Evolutionary conservation across 2,888 invertebrate genomes (phyloP), one percentile per base, ranked within the genome.

Genomic region (Gari tellinella): DNA sequence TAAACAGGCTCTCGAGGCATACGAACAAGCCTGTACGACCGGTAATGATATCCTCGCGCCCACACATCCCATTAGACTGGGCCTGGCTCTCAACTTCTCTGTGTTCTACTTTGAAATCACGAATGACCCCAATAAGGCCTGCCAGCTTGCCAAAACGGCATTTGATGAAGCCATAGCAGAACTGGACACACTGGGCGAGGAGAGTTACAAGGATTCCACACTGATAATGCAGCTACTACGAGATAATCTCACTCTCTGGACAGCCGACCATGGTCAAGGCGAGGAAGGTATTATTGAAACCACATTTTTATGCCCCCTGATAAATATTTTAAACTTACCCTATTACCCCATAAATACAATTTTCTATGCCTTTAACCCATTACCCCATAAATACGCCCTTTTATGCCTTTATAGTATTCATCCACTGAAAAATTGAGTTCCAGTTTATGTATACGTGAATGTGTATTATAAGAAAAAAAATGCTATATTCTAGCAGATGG

Each of bases 61-160:
- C 88, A 99, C 99, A 92, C 98, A 99, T 94, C 99, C 99, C 92
- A 99, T 99, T 94, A 95, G 99, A 93, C 96, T 99, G 93, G 99
- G 99, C 92, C 95, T 99, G 93, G 99, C 99, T 90, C 95, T 99
- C 94, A 99, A 99, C 96, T 99, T 98, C 95, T 99, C 99, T 92
- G 99, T 99, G 93, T 99, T 99, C 95, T 99, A 98, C 96, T 99
- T 99, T 94, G 99, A 99, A 96, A 99, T 99, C 93, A 96, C 97
- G 94, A 98, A 98, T 95, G 97, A 98, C 92, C 98, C 98, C 92
- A 97, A 97, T 93, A 95, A 97, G 94, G 99, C 99, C 94, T 99
- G 99, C 94, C 97, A 97, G 94, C 95, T 99, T 94, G 99, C 99
- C 91, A 99, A 99, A 95, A 97, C 97, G 97, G 99, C 98, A 82